These are phyloP conservation scores for Eilema caniola DNA, from an alignment of 2,888 invertebrate species.

Conservation along the genomic window DNA sequence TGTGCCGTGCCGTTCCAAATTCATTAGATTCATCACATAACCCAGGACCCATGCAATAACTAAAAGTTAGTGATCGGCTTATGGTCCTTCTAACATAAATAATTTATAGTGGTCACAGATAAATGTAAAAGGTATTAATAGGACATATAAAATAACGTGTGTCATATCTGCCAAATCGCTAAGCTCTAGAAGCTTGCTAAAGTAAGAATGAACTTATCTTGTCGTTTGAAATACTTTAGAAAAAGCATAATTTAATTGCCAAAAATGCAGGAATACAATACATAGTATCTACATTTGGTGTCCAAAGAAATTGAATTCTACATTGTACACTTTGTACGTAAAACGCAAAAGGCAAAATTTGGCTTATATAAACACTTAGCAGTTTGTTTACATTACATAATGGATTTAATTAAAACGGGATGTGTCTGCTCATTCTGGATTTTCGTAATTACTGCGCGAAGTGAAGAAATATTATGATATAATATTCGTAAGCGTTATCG, in stretches of 20 bases:
- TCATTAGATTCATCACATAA: no score
- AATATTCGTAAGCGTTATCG: conserved; percentile 73
- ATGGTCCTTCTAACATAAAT: no score
- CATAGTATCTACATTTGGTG: conserved; percentile 6
- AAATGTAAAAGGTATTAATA: no score
- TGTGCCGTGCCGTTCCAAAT: no score
- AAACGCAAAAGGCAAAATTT: conserved; percentile 50
- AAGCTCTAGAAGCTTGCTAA: background rate
- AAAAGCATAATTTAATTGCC: background rate
- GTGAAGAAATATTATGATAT: conserved; percentile 68
- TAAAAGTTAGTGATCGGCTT: no score
- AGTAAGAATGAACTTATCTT: no score
- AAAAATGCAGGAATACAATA: background rate
- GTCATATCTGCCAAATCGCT: background rate
- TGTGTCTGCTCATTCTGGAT: conserved; percentile 59
- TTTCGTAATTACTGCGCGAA: conserved; percentile 61
- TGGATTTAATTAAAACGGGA: conserved; percentile 63
- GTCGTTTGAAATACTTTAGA: no score
- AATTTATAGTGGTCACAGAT: no score
- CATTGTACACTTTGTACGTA: conserved; percentile 29
- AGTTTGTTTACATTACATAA: conserved; percentile 58
- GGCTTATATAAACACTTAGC: conserved; percentile 52
- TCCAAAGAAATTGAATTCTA: conserved; percentile 22
- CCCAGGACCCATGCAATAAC: no score
- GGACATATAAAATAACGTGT: no score